Evolutionary conservation across 1,140 invertebrate genomes (phyloP), one percentile per base, ranked within the genome.

Genomic region (Patella vulgata): DNA sequence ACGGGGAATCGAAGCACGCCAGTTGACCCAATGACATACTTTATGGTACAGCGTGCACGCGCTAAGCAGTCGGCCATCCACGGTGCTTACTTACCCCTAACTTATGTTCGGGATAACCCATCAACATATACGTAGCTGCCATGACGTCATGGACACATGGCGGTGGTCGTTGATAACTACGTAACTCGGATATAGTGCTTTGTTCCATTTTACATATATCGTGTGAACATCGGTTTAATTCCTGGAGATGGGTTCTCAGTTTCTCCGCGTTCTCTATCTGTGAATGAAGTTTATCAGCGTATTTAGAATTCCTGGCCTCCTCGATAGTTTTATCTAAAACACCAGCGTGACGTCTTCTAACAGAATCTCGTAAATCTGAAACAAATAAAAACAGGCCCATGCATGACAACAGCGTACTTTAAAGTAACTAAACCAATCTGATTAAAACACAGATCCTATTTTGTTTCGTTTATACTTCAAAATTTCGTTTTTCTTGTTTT

Each of bases 321-420:
- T 57, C 31, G 23, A 81, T 78, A 0, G 73, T 70, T 48, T 66
- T 70, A 27, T 78, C 76, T 25, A 81, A 64, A 9, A 78, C 67
- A 2, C 62, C 71, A 6, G 72, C 70, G 58, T 81, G 69, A 14
- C 75, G 63, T 46, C 75, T 58, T 47, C 71, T 30, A 23, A 79
- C 71, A 9, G 77, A 70, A 39, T 77, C 73, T n/a, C 73, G 59
- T n/a, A 80, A 62, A 43, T 80, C 78, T 80, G 63, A 12, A 36
- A 36, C 14, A 14, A 36, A 36, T 8, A 36, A 36, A 36, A 8
- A 36, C n/a, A n/a, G n/a, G n/a, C n/a, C n/a, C n/a, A n/a, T n/a
- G n/a, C n/a, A n/a, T n/a, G n/a, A n/a, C n/a, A n/a, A n/a, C n/a
- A n/a, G n/a, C n/a, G n/a, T n/a, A n/a, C n/a, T n/a, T n/a, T n/a